These are phyloP conservation scores for Orestias chungarensis DNA, from an alignment of 2,797 vertebrate genomes.

Conservation along the genomic window DNA sequence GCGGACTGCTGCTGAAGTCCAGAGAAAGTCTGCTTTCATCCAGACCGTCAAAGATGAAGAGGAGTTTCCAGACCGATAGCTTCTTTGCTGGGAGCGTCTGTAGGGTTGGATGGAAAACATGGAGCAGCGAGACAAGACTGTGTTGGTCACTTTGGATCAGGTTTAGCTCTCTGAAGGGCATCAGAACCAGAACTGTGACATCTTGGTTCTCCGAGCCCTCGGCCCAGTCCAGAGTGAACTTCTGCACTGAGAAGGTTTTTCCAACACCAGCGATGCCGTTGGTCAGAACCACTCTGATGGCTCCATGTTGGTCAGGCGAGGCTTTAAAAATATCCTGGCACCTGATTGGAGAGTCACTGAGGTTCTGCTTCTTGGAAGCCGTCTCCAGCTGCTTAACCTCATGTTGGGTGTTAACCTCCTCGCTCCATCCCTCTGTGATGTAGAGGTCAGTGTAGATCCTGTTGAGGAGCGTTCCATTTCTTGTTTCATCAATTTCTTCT, in stretches of 20 bases:
- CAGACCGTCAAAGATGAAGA: not conserved
- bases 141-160: not conserved
- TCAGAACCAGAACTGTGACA: not conserved
- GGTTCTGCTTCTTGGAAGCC: not conserved
- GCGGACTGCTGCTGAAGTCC: not conserved
- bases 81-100: not conserved
- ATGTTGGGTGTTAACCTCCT: not conserved
- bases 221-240: constrained; percentile 1
- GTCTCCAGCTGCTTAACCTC: constrained; percentile 2
- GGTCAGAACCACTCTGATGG: not conserved
- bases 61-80: not conserved
- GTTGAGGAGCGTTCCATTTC: not conserved
- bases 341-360: not conserved
- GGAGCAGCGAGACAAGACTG: not conserved
- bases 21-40: not conserved
- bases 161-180: not conserved
- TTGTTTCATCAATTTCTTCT: not conserved
- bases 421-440: not conserved
- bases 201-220: not conserved
- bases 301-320: not conserved
- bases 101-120: not conserved
- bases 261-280: not conserved
- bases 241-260: not conserved
- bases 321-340: not conserved
- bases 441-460: not conserved